phyloP scores from a whole-genome alignment of 2,888 invertebrate species.

The Amphipoea lucens region DNA sequence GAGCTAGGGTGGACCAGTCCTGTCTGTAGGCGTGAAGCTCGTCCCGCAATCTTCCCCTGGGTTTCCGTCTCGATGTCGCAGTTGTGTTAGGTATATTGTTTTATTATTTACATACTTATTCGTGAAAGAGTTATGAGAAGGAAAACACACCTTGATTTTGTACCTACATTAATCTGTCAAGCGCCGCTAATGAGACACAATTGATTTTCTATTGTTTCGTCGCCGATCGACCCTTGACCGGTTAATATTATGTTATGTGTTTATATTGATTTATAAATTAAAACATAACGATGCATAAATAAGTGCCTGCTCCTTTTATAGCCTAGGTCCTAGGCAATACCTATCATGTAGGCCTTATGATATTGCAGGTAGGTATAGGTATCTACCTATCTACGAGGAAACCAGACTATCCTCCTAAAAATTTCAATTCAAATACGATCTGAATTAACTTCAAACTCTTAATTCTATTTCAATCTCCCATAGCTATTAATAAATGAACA shows the following conservation, averaged over 20 bases:
- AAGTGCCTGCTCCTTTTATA: neutral
- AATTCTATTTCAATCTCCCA: slow-evolving; percentile 22
- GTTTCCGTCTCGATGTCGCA: too few species aligned
- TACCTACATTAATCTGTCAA: neutral
- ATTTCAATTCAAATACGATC: neutral
- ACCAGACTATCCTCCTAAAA: neutral
- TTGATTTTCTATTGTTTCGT: too few species aligned
- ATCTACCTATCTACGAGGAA: neutral
- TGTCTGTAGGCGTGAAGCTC: too few species aligned
- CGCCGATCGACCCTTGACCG: too few species aligned
- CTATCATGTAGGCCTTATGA: neutral
- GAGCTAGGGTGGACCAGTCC: too few species aligned
- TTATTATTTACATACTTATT: neutral
- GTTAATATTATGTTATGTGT: neutral
- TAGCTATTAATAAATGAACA: slow-evolving; percentile 25
- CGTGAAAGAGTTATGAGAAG: neutral
- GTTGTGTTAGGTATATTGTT: neutral
- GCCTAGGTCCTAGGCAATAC: neutral
- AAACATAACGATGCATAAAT: neutral
- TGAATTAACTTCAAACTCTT: neutral
- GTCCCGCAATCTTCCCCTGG: too few species aligned
- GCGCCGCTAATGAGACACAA: too few species aligned
- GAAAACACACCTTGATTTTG: neutral
- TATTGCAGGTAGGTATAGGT: neutral
- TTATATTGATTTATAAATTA: too few species aligned